phyloP scores from a whole-genome alignment of 2,113 vertebrate species.

The Oplegnathus fasciatus region DNA sequence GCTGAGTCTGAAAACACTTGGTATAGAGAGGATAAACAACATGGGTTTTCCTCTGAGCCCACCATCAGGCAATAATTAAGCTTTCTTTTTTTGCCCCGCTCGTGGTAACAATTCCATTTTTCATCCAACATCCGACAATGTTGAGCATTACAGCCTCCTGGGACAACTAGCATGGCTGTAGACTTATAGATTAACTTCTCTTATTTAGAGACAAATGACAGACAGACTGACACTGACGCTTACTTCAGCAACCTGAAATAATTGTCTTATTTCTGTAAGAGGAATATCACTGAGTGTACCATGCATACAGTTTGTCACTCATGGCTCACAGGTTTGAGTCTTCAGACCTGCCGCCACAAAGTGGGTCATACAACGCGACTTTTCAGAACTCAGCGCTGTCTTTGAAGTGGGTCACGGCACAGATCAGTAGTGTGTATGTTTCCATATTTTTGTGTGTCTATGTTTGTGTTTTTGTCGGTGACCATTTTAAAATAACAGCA shows the following conservation, averaged over 20 bases:
- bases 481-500: conserved; percentile 69
- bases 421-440: not conserved
- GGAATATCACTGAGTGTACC: not conserved
- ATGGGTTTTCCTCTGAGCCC: not conserved
- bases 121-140: not conserved
- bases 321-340: not conserved
- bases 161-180: not conserved
- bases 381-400: not conserved
- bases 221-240: not conserved
- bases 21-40: not conserved
- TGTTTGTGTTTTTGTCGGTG: conserved; percentile 36
- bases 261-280: not conserved
- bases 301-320: not conserved
- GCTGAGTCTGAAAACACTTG: not conserved
- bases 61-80: not conserved
- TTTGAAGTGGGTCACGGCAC: conserved; percentile 5
- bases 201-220: not conserved
- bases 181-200: not conserved
- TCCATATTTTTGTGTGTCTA: not conserved
- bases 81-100: not conserved
- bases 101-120: not conserved
- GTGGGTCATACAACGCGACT: not conserved
- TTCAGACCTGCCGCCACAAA: not conserved
- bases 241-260: not conserved
- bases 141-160: no score